Evolutionary conservation across 2,113 vertebrate species (phyloP).

Genomic region (Sorex fumeus): DNA sequence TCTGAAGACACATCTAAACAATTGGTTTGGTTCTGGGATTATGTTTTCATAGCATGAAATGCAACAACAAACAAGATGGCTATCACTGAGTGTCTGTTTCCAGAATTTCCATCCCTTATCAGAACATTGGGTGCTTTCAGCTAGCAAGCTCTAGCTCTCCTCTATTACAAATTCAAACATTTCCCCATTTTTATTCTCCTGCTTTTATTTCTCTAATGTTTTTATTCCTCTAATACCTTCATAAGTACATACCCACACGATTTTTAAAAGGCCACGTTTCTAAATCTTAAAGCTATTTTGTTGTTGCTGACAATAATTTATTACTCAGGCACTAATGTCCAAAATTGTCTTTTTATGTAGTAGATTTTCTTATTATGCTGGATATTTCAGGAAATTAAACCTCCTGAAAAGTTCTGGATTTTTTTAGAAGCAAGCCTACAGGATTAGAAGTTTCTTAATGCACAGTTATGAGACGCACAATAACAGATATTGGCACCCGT

Average conservation of each 20-base stretch:
- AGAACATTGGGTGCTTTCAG: not conserved
- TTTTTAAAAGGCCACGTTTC: not conserved
- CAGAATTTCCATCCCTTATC: constrained; percentile 27
- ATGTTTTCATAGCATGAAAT: not conserved
- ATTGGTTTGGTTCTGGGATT: not conserved
- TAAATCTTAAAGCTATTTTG: not conserved
- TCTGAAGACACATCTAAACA: not conserved
- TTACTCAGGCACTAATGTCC: not conserved
- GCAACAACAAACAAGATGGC: not conserved
- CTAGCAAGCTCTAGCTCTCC: not conserved
- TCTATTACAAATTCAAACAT: constrained; percentile 10
- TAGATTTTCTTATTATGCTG: constrained; percentile 50
- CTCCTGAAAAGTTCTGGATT: constrained; percentile 64
- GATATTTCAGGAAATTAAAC: constrained; percentile 40
- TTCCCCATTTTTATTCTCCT: not conserved
- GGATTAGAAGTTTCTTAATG: constrained; percentile 66
- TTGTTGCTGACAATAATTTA: not conserved
- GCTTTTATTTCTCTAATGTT: not conserved
- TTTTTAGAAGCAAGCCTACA: constrained; percentile 59
- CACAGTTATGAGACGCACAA: constrained; percentile 16
- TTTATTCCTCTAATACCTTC: constrained; percentile 43
- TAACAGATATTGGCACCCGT: constrained; percentile 4
- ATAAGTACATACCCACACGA: not conserved
- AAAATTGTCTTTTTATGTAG: not conserved
- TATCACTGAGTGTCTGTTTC: not conserved